Evolutionary conservation across 2,797 vertebrate genomes (phyloP).

Genomic region (Poecile montanus): DNA sequence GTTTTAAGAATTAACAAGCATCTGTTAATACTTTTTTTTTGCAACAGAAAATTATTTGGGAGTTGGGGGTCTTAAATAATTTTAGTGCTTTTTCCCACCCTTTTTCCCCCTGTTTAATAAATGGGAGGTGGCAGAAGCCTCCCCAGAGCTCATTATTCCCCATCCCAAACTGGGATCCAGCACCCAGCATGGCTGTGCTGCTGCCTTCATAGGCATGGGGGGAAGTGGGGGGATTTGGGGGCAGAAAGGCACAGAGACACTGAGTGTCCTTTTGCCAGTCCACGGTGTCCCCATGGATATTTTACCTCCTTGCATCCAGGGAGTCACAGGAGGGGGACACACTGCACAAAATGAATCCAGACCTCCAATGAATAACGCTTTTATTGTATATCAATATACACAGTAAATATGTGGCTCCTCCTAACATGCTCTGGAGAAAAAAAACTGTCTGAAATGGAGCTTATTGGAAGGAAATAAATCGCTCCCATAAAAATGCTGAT

Average conservation of each 20-base stretch:
- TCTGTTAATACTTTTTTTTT: constrained; percentile 1
- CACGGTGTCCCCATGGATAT: neutral
- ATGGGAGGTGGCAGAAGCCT: neutral
- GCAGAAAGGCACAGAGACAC: neutral
- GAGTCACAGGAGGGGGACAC: neutral
- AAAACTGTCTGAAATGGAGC: neutral
- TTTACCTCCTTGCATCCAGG: neutral
- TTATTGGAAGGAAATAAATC: constrained; percentile 17
- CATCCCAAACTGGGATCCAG: neutral
- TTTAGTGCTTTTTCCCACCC: constrained; percentile 23
- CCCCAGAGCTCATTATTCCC: neutral
- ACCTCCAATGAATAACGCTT: neutral
- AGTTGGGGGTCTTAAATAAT: constrained; percentile 25
- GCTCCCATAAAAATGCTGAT: constrained; percentile 28
- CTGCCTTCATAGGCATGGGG: neutral
- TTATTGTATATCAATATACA: neutral
- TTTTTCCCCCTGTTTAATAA: neutral
- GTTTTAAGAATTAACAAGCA: constrained; percentile 35
- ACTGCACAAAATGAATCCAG: neutral
- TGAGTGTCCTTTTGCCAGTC: neutral
- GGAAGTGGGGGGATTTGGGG: accelerated
- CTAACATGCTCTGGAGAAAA: neutral
- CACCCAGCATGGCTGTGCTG: neutral
- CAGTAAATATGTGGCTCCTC: neutral
- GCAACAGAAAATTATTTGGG: constrained; percentile 39